Evolutionary conservation across 2,113 vertebrate genomes (phyloP).

Genomic region (Aramus guarauna): DNA sequence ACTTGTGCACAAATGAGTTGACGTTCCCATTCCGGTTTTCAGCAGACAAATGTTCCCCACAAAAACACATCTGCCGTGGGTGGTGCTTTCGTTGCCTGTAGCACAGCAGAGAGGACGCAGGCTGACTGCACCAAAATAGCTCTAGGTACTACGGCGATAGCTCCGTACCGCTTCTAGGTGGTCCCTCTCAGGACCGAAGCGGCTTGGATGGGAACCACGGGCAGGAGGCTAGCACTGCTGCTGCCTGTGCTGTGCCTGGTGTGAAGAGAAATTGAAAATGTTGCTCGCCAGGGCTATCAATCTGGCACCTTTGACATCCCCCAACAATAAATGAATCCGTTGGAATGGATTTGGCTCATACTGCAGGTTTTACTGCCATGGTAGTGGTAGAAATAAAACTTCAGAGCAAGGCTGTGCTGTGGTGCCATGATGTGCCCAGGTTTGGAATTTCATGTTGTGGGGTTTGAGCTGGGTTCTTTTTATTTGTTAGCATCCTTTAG

Average conservation of each 20-base stretch:
- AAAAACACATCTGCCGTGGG: slow-evolving; percentile 19
- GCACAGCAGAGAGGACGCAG: slow-evolving; percentile 2
- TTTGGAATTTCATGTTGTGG: background rate
- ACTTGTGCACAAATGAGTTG: background rate
- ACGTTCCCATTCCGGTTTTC: background rate
- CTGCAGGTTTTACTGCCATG: background rate
- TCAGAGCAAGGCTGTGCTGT: slow-evolving; percentile 1
- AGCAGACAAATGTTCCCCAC: background rate
- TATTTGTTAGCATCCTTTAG: background rate
- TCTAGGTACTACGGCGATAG: background rate
- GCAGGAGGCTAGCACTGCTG: slow-evolving; percentile 54
- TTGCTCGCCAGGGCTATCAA: slow-evolving; percentile 53
- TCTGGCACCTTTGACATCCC: slow-evolving; percentile 58
- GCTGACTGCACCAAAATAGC: slow-evolving; percentile 16
- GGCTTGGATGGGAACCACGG: slow-evolving; percentile 16
- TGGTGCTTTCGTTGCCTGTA: background rate
- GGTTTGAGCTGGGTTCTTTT: background rate
- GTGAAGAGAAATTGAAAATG: slow-evolving; percentile 56
- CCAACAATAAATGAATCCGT: slow-evolving; percentile 41
- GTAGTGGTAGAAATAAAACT: slow-evolving; percentile 29
- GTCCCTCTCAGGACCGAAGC: background rate
- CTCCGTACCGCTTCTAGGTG: background rate
- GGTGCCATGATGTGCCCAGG: background rate
- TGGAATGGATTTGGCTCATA: slow-evolving; percentile 47
- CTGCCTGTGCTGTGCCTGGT: slow-evolving; percentile 26